Evolutionary conservation across 2,113 vertebrate species (phyloP), one percentile per base, ranked within the genome.

Genomic region (Suncus etruscus): DNA sequence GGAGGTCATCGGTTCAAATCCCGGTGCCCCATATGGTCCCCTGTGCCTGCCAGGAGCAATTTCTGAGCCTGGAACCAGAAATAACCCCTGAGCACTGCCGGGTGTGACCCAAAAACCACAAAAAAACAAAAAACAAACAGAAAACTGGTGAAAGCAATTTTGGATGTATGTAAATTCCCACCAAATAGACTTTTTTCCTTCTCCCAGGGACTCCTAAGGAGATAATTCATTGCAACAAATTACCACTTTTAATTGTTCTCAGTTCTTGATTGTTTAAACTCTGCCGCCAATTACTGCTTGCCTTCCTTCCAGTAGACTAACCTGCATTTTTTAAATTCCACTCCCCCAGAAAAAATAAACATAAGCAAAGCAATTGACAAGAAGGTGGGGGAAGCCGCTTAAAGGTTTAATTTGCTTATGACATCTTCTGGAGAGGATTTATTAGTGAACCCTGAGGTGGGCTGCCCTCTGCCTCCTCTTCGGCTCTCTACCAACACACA

Each of bases 221-320:
- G 94, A 76, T 84, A 73, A 90, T 94, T 93, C 87, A 50, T 89
- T 91, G 73, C 83, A 72, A 29, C 92, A 95, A 95, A 95, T 94
- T 84, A 87, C 82, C 63, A 27, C 87, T 95, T 92, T 83, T 74
- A 95, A 91, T 96, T 86, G 86, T 91, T 93, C 93, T 93, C 75
- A 10, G 68, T 92, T 18, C 45, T 88, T 85, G 63, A 22, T 89
- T 87, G 16, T 84, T 94, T 93, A 85, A 68, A 92, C 65, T 92
- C 73, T 48, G 14, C 51, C 85, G 82, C 87, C 95, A 86, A 32
- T 96, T 92, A 93, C 74, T 90, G 76, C 32, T 63, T 61, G 39
- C 27, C 15, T 92, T 90, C 76, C 18, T 25, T 92, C 79, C 80
- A 91, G 85, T 51, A 78, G 86, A 93, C 8, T 91, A 93, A 85